phyloP scores from a whole-genome alignment of 2,113 vertebrate species.

The Neodontobutis hainanensis region DNA sequence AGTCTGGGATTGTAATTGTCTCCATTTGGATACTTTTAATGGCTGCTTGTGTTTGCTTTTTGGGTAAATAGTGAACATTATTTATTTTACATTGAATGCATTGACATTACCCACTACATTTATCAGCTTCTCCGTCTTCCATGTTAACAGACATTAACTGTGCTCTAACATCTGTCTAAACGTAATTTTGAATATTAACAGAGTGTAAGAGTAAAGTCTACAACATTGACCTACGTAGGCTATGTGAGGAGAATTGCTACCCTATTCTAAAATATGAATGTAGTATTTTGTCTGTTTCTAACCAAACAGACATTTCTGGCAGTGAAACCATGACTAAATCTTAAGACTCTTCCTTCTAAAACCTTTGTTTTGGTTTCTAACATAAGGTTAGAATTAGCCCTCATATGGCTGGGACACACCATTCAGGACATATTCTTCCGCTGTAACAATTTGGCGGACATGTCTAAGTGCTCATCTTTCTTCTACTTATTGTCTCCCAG shows the following conservation, averaged over 20 bases:
- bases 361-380: slow-evolving; percentile 28
- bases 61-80: no score
- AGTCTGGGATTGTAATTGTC: slow-evolving; percentile 58
- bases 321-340: slow-evolving; percentile 9
- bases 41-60: slow-evolving; percentile 17
- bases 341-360: slow-evolving; percentile 20
- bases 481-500: slow-evolving; percentile 39
- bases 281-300: not conserved
- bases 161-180: no score
- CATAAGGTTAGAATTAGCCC: slow-evolving; percentile 67
- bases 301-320: slow-evolving; percentile 2
- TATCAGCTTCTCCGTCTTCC: no score
- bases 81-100: no score
- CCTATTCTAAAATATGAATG: not conserved
- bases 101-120: no score
- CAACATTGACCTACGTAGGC: no score
- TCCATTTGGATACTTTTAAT: slow-evolving; percentile 11
- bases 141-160: no score
- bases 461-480: slow-evolving; percentile 45
- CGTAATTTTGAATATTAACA: no score
- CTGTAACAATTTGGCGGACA: slow-evolving; percentile 52
- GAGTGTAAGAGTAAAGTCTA: no score
- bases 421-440: slow-evolving; percentile 58
- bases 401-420: slow-evolving; percentile 49
- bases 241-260: no score